Evolutionary conservation across 2,113 vertebrate genomes (phyloP).

Genomic region (Pao palembangensis): DNA sequence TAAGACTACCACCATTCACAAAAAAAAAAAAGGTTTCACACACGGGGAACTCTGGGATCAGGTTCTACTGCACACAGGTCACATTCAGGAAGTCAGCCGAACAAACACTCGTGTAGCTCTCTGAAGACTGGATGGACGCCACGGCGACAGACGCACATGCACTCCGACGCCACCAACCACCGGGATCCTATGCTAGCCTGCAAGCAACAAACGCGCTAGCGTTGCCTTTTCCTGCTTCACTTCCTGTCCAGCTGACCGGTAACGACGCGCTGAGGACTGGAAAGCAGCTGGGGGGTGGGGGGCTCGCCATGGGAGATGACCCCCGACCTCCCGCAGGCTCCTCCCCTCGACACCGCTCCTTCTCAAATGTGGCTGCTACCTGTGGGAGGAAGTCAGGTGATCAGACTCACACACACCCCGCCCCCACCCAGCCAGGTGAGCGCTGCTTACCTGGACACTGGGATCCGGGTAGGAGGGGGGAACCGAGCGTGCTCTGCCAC

Average conservation of each 20-base stretch:
- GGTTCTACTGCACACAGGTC: conserved; percentile 77
- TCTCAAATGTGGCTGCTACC: conserved; percentile 94
- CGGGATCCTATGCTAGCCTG: conserved; percentile 79
- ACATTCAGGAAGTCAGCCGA: conserved; percentile 81
- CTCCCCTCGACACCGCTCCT: conserved; percentile 64
- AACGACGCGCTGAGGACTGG: conserved; percentile 70
- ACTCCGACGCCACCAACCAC: conserved; percentile 86
- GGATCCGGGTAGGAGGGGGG: conserved; percentile 86
- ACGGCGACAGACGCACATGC: conserved; percentile 84
- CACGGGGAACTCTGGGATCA: conserved; percentile 70
- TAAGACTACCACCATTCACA: conserved; percentile 74
- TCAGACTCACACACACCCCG: neutral
- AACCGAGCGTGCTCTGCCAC: conserved; percentile 95
- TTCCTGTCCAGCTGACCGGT: conserved; percentile 62
- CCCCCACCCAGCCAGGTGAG: too few species aligned
- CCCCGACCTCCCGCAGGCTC: conserved; percentile 76
- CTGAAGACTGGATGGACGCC: conserved; percentile 72
- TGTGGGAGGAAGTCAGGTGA: conserved; percentile 42
- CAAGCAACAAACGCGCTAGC: conserved; percentile 82
- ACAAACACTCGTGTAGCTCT: conserved; percentile 71
- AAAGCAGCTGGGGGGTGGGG: conserved; percentile 61
- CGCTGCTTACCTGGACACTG: conserved; percentile 86
- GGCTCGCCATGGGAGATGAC: conserved; percentile 71
- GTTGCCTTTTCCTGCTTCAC: conserved; percentile 64
- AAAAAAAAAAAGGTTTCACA: conserved; percentile 62